phyloP scores from a whole-genome alignment of 2,113 vertebrate genomes.

The Illadopsis cleaveri region DNA sequence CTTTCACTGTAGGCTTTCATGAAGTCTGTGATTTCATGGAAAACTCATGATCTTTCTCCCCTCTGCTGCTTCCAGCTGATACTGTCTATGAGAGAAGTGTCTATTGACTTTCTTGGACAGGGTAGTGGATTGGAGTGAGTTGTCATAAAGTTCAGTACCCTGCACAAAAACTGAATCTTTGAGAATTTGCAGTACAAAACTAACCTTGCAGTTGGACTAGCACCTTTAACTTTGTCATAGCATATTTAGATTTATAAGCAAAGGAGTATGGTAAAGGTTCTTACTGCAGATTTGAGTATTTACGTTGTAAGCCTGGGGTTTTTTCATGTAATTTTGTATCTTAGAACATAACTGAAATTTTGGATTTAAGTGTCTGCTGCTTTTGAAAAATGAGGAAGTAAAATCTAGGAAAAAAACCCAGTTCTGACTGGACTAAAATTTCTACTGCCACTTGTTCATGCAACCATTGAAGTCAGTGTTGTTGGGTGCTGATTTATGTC shows the following conservation, averaged over 20 bases:
- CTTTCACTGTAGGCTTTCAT: neutral
- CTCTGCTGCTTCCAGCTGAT: neutral
- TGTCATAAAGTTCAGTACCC: neutral
- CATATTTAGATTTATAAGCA: neutral
- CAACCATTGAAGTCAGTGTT: neutral
- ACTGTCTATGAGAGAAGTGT: neutral
- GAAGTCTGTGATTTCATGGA: neutral
- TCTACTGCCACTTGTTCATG: neutral
- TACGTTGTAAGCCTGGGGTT: neutral
- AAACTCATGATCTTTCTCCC: neutral
- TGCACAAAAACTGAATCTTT: neutral
- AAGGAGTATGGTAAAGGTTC: neutral
- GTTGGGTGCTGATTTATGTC: neutral
- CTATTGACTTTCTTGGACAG: neutral
- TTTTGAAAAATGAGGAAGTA: neutral
- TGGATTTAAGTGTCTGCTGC: neutral
- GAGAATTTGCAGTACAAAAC: neutral
- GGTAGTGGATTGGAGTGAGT: neutral
- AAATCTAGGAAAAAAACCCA: neutral
- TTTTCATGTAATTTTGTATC: neutral
- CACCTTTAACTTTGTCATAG: neutral
- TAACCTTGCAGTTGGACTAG: neutral
- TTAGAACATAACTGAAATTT: neutral
- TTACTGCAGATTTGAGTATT: neutral
- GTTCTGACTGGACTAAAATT: neutral